Evolutionary conservation across 2,113 vertebrate species (phyloP).

Genomic region (Odocoileus virginianus): DNA sequence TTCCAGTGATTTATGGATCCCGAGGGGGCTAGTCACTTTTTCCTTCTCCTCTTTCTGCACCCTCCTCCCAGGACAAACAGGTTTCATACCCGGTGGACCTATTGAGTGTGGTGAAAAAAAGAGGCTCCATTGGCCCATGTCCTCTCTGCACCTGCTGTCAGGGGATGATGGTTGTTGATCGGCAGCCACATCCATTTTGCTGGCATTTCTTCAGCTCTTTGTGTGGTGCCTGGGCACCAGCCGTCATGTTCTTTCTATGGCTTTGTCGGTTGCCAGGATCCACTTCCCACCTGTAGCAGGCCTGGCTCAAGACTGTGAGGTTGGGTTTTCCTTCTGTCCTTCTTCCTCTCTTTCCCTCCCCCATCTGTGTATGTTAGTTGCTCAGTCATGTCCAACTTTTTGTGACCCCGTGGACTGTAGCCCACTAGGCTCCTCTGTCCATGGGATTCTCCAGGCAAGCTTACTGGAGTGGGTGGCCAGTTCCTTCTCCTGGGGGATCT

Average conservation of each 20-base stretch:
- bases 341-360: conserved; percentile 10
- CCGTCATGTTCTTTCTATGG: conserved; percentile 37
- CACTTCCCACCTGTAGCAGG: conserved; percentile 62
- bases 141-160: background rate
- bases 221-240: conserved; percentile 45
- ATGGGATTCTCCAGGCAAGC: background rate
- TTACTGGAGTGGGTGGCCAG: background rate
- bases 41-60: conserved; percentile 17
- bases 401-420: background rate
- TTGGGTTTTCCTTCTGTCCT: conserved; percentile 61
- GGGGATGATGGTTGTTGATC: background rate
- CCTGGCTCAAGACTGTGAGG: conserved; percentile 51
- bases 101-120: background rate
- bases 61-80: background rate
- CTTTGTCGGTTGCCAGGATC: conserved; percentile 57
- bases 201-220: conserved; percentile 61
- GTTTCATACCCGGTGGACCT: background rate
- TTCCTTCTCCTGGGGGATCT: background rate
- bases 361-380: background rate
- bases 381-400: background rate
- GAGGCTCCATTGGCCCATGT: background rate
- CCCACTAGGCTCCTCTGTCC: background rate
- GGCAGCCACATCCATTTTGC: conserved; percentile 49
- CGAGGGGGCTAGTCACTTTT: conserved; percentile 41
- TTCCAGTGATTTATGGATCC: conserved; percentile 63